phyloP scores from a whole-genome alignment of 2,113 vertebrate genomes.

The Myotis yumanensis region DNA sequence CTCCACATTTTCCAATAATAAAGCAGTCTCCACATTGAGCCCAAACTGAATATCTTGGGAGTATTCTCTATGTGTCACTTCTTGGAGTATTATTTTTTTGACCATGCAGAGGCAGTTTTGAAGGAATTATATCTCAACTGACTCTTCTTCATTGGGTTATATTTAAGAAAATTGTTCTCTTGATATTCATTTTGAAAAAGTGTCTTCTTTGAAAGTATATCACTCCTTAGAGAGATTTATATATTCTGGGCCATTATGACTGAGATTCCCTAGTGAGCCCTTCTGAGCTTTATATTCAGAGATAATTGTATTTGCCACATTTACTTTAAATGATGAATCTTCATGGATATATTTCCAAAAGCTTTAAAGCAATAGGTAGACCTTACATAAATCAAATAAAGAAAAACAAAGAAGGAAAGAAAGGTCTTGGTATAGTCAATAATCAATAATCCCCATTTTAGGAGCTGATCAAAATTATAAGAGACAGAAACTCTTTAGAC shows the following conservation, averaged over 20 bases:
- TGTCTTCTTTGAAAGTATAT: slow-evolving; percentile 30
- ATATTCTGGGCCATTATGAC: neutral
- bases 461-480: neutral
- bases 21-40: neutral
- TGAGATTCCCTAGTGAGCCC: neutral
- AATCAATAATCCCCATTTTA: slow-evolving; percentile 32
- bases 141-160: neutral
- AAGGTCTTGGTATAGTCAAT: neutral
- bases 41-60: neutral
- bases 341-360: neutral
- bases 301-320: slow-evolving; percentile 16
- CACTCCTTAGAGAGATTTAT: neutral
- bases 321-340: slow-evolving; percentile 48
- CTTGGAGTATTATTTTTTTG: neutral
- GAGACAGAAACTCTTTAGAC: neutral
- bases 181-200: slow-evolving; percentile 41
- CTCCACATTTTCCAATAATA: neutral
- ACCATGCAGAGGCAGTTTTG: neutral
- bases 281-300: neutral
- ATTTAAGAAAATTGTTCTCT: neutral
- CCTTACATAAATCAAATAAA: neutral
- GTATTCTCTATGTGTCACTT: no score
- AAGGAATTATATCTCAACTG: neutral
- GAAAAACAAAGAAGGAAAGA: neutral
- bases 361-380: neutral